Base-by-base conservation (phyloP, 92 coral and sea anemone genomes). In the Bergia sp. region DNA sequence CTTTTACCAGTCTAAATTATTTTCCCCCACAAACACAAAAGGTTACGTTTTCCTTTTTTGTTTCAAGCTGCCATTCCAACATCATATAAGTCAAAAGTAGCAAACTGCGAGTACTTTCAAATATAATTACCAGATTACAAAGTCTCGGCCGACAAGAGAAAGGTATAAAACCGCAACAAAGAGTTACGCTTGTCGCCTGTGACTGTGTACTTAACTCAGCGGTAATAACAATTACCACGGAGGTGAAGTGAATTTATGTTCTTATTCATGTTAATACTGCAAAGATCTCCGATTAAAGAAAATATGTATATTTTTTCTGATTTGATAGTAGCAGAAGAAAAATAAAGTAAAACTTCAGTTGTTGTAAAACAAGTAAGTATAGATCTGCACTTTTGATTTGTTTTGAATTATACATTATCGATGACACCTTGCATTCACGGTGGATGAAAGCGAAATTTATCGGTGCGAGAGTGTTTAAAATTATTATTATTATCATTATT, bases 241-340 rank as follows among this genome's bases (percentile, higher is more conserved):
- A 37, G 65, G 39, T 15, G 71, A 11, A 69, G 65, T 84, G 79
- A 71, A 82, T 65, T 67, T 65, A 44, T 38, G 38, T 61, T 82
- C 87, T 71, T 45, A 69, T 71, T 55, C 77, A 53, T 65, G 44
- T 42, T 58, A 84, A 50, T 69, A 55, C 36, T 66, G 21, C 36
- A 82, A 64, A 76, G 80, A 7, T 39, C 29, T 79, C 82, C 82
- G 47, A 80, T 55, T 57, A 18, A 80, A 55, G 43, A 80, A 37
- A 57, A 1, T 4, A 55, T 57, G 3, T 20, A 16, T 61, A 18
- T 61, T 18, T 18, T 21, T 18, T 16, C 23, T 61, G 40, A 80
- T 47, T 2, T 37, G 47, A 37, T 15, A 37, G 7, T 18, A 1
- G 11, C n/a, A n/a, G 11, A 37, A 37, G 4, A 80, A 55, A 18